phyloP scores from a whole-genome alignment of 1,140 invertebrate species.

The Zaprionus africanus region DNA sequence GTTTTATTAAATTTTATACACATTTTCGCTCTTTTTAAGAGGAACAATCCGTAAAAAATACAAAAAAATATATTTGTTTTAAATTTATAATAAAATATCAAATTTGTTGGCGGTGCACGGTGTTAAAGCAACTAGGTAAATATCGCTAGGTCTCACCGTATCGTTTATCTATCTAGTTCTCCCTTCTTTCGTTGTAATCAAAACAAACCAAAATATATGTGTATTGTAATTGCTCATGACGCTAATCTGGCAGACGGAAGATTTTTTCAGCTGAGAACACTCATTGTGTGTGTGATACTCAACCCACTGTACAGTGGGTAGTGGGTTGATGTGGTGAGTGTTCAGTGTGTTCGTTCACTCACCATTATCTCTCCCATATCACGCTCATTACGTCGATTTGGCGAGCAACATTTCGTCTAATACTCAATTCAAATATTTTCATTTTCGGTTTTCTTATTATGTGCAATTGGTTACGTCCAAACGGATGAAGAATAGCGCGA shows the following conservation, averaged over 20 bases:
- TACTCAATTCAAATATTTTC: conserved; percentile 31
- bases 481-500: not conserved
- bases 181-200: conserved; percentile 27
- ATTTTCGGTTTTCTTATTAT: conserved; percentile 7
- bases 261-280: conserved; percentile 1
- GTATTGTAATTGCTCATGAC: conserved; percentile 1
- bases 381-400: not conserved
- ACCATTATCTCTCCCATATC: conserved; percentile 14
- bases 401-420: conserved; percentile 8
- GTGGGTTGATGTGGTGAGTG: not conserved
- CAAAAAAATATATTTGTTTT: no score
- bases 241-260: conserved; percentile 13
- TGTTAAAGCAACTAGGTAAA: not conserved
- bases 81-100: not conserved
- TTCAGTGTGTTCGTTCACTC: not conserved
- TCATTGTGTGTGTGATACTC: not conserved
- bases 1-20: no score
- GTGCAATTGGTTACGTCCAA: not conserved
- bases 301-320: not conserved
- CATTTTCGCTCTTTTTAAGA: no score
- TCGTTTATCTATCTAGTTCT: conserved; percentile 9
- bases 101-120: not conserved
- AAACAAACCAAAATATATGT: not conserved
- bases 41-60: no score
- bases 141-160: conserved; percentile 10